Base-by-base conservation (phyloP, 2,888 invertebrate species). In the Hirtodrosophila trivittata region DNA sequence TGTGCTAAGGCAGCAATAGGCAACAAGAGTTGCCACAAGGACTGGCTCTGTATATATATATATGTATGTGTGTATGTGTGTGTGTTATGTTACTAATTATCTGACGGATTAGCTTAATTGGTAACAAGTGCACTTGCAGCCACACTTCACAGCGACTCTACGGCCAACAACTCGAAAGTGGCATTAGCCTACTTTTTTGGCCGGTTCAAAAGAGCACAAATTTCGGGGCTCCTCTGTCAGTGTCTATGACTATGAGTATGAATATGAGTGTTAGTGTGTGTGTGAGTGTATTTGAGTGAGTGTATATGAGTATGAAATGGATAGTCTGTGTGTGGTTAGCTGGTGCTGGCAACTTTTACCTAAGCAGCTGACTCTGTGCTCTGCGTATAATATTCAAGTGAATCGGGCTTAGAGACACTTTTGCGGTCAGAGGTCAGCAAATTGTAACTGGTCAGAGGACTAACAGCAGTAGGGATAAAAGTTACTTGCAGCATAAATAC, bases 101-200 rank as follows among this genome's bases (percentile, higher is more conserved):
- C 89, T 87, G 88, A 89, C 89, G 89, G 88, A 88, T 88, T 89
- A 89, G 89, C 88, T 88, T 89, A 88, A 88, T 89, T 88, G 88
- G 88, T 86, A 89, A 87, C 87, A 88, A 88, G 88, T 80, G 77
- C 83, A 87, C 89, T 88, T 72, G 66, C 86, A 75, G 75, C 69
- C 84, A 77, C 86, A 83, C 84, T 77, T 75, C 77, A 73, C 68
- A 68, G 78, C 78, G 83, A 75, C 76, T 73, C 71, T 75, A 66
- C 59, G 85, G 84, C 81, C 78, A 72, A 69, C 75, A 57, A 70
- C 82, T 77, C 67, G 68, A 82, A 86, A 86, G 68, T 85, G 85
- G 86, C 78, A 83, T 86, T 83, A 86, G 82, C 87, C 85, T 86
- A 85, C 75, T 83, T 81, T 80, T 74, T 68, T 68, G 30, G 66